These are phyloP conservation scores for Macquaria australasica DNA, from an alignment of 2,113 vertebrate genomes.

Conservation along the genomic window DNA sequence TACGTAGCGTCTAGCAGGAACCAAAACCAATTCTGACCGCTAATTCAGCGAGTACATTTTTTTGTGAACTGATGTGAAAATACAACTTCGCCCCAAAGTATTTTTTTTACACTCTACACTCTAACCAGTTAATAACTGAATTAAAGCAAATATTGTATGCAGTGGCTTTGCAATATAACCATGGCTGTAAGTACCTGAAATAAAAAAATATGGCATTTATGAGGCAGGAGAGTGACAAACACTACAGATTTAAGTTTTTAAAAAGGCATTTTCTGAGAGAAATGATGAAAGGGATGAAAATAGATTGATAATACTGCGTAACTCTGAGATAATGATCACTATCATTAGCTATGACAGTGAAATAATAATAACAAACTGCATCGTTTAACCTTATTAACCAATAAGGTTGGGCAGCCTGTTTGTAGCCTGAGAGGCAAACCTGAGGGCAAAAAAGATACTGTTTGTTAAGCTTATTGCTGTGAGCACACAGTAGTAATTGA, in stretches of 20 bases:
- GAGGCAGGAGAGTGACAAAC: neutral
- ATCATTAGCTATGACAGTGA: neutral
- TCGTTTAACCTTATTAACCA: neutral
- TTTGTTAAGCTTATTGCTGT: too few species aligned
- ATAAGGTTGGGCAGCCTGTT: too few species aligned
- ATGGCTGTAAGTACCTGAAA: too few species aligned
- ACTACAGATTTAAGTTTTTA: neutral
- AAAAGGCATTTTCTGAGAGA: neutral
- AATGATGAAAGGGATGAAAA: neutral
- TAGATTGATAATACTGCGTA: neutral
- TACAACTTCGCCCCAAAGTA: neutral
- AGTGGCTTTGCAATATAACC: too few species aligned
- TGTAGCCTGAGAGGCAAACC: too few species aligned
- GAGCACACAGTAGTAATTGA: too few species aligned
- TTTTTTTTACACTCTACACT: neutral
- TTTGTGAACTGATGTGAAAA: neutral
- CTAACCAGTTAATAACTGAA: neutral
- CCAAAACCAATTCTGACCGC: constrained; percentile 13
- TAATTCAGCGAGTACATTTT: neutral
- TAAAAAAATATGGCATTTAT: neutral
- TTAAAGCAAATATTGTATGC: too few species aligned
- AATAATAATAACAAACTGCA: neutral
- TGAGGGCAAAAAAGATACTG: too few species aligned
- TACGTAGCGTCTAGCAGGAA: constrained; percentile 3
- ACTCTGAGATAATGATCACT: too few species aligned